These are phyloP conservation scores for Pempheris klunzingeri DNA, from an alignment of 2,797 vertebrate species.

Conservation along the genomic window DNA sequence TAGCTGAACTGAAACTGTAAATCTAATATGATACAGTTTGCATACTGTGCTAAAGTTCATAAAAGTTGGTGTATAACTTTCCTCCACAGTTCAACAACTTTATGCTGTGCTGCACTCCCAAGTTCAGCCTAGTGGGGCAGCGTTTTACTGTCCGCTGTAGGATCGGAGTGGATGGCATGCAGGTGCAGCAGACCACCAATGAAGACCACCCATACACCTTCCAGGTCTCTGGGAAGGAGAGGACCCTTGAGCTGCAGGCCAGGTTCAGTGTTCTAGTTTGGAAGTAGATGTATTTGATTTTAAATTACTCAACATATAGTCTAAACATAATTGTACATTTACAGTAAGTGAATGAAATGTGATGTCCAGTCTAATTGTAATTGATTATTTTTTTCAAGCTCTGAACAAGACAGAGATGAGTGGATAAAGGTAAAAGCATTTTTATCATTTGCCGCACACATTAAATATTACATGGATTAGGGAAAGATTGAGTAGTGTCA, in stretches of 20 bases:
- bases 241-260: conserved; percentile 90
- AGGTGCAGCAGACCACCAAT: conserved; percentile 88
- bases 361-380: background rate
- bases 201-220: conserved; percentile 87
- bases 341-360: background rate
- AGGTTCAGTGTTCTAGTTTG: conserved; percentile 75
- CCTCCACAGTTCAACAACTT: conserved; percentile 92
- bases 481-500: background rate
- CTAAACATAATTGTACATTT: background rate
- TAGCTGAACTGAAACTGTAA: background rate
- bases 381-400: conserved; percentile 79
- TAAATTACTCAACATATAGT: background rate
- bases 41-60: background rate
- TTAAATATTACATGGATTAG: background rate
- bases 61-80: background rate
- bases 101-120: conserved; percentile 91
- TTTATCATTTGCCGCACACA: background rate
- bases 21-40: too few relatives aligned
- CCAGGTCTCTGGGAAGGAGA: conserved; percentile 92
- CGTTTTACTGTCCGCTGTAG: conserved; percentile 89
- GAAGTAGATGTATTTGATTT: background rate
- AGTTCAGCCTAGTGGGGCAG: conserved; percentile 90
- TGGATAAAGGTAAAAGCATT: conserved; percentile 92
- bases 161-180: conserved; percentile 88
- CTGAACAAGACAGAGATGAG: conserved; percentile 91